Base-by-base conservation (phyloP, 2,888 invertebrate species). In the Drosophila falleni region DNA sequence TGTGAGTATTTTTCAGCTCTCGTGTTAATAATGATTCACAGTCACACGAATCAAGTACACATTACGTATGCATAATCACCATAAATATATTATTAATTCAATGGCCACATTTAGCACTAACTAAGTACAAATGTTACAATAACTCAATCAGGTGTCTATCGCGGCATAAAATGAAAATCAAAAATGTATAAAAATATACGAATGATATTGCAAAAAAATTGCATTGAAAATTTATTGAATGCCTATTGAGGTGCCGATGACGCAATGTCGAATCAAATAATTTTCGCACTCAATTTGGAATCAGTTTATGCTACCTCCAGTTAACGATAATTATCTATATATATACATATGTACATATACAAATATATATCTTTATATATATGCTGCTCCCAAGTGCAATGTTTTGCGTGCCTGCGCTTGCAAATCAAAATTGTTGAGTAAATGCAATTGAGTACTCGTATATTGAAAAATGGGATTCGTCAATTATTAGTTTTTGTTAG, bases 31-130 rank as follows among this genome's bases (percentile, higher is more conserved):
- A 35, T 46, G 55, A 56, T 44, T 56, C 35, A 56, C 35, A 55
- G 41, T 54, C 53, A 54, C 29, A 29, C 37, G 26, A 39, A 31
- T 54, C 41, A 41, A 31, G 31, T 31, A 31, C 54, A 31, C 19
- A 33, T 37, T 51, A 51, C 51, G 51, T 51, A 51, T 51, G 26
- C 71, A 59, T 42, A 67, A 81, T 68, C 55, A 44, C 66, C 54
- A 69, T 64, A 54, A 49, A 70, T 56, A 42, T 51, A 70, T 77
- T 74, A 63, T 62, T 51, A 77, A 74, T 68, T 80, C 66, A 72
- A 60, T 69, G 61, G 31, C 49, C 49, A 33, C 65, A 61, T 51
- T 69, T 49, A 68, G 63, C 62, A 55, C 50, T 23, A 53, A 16
- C 29, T 15, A 62, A 54, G 61, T 77, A 35, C 33, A 61, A 62